Conservation (phyloP, 2,113 vertebrate species). For the Triplophysa tibetana region DNA sequence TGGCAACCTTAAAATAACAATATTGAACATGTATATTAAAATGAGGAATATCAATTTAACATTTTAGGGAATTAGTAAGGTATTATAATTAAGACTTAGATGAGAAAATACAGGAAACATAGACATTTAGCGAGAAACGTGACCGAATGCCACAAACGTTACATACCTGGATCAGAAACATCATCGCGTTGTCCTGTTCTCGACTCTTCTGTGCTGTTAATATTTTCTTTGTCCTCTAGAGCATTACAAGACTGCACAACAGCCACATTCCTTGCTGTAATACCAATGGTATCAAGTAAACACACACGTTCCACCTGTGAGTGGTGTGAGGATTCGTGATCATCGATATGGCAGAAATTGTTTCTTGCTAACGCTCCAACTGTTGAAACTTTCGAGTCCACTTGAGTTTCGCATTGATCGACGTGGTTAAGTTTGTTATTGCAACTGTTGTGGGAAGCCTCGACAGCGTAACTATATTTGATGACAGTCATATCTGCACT, state of each 20-base stretch:
- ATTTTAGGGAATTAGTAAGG: background rate
- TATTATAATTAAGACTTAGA: background rate
- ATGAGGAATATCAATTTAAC: background rate
- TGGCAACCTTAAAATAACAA: conserved; percentile 20
- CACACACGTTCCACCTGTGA: background rate
- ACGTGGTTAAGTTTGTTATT: background rate
- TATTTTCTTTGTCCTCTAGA: conserved; percentile 8
- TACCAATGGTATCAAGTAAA: background rate
- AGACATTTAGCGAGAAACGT: background rate
- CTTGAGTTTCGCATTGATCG: background rate
- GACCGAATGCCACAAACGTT: too few species aligned
- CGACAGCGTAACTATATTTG: background rate
- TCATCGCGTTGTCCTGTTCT: background rate
- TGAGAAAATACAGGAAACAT: background rate
- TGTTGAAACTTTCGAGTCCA: background rate
- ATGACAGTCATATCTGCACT: conserved; percentile 21
- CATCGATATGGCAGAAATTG: conserved; percentile 5
- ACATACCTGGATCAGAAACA: background rate
- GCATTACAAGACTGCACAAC: background rate
- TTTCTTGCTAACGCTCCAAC: background rate
- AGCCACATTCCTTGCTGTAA: background rate
- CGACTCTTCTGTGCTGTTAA: background rate
- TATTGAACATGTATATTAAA: background rate
- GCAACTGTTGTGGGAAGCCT: background rate
- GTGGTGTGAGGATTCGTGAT: background rate